A percentile compares a stretch with the other conserved stretches of the same genome.
Evolutionary conservation across 2,113 vertebrate genomes (phyloP).

Genomic region (Spea multiplicata): DNA sequence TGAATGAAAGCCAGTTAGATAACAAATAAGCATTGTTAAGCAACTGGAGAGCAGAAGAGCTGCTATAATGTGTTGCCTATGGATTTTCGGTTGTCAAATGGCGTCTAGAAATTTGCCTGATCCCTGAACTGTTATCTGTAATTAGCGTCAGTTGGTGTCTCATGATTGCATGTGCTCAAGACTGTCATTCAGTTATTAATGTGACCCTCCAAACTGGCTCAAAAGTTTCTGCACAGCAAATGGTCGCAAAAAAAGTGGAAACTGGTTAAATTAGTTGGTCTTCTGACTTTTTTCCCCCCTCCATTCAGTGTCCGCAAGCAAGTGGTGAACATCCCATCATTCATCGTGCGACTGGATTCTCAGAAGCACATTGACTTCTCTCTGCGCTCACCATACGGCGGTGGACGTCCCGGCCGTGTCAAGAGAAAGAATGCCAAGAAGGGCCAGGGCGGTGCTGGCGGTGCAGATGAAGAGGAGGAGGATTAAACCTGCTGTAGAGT

Average conservation of each 20-base stretch:
- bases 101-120: too few species aligned
- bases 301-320: slow-evolving; percentile 82
- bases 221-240: slow-evolving; percentile 21
- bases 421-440: slow-evolving; percentile 96
- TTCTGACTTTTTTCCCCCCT: not conserved
- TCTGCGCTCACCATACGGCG: slow-evolving; percentile 84
- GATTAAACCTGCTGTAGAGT: slow-evolving; percentile 65
- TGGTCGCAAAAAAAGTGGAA: not conserved
- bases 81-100: too few species aligned
- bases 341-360: slow-evolving; percentile 89
- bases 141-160: too few species aligned
- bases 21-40: too few species aligned
- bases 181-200: too few species aligned
- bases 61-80: too few species aligned
- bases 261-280: not conserved
- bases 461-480: slow-evolving; percentile 85
- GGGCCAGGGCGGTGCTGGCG: slow-evolving; percentile 82
- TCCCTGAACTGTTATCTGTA: too few species aligned
- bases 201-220: not conserved
- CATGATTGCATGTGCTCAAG: too few species aligned
- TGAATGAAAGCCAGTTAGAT: too few species aligned
- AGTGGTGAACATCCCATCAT: slow-evolving; percentile 93
- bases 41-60: too few species aligned
- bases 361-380: slow-evolving; percentile 96
- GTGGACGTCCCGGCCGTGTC: slow-evolving; percentile 84